Base-by-base conservation (phyloP, 2,113 vertebrate genomes). In the Heteronetta atricapilla region DNA sequence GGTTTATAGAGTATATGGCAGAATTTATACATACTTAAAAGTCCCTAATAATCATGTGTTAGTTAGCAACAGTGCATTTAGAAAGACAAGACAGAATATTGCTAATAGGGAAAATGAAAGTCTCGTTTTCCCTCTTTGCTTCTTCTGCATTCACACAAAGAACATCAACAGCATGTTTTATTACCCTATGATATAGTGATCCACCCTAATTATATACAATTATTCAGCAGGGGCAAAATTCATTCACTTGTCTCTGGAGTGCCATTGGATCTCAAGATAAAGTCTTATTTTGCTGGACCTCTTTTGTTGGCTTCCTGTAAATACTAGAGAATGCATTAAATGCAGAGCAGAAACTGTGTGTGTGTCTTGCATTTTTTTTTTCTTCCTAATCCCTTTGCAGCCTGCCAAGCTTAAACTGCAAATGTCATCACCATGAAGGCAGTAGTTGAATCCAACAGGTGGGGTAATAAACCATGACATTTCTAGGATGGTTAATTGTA, bases 381-480 rank as follows among this genome's bases (percentile, higher is more conserved):
- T 67, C 53, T 48, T 28, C n/a, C 36, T 78, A 95, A 93, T 92
- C 62, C 20, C 58, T 84, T 63, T 82, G 64, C 72, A 88, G 55
- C 50, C 52, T 76, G 50, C 34, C 72, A 82, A 73, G 34, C 14
- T 94, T 85, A 86, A 86, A 86, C 34, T 88, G 53, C 48, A 92
- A 82, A 91, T 88, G 79, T 88, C 94, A 94, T 92, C 76, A 70
- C 52, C 76, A 68, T 7, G 6, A 91, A 92, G 5, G 66, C 77
- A 86, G 79, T 29, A 85, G 91, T 56, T 82, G 88, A 96, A 94
- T 91, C 60, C 76, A 96, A 95, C 95, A 96, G 70, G 95, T 95
- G 85, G 73, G 60, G 31, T 77, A 95, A 96, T 95, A 97, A 97
- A 92, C 72, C 40, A 72, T 91, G 92, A 90, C 69, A 90, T 96